Evolutionary conservation across 2,113 vertebrate species (phyloP).

Genomic region (Apteryx mantelli): DNA sequence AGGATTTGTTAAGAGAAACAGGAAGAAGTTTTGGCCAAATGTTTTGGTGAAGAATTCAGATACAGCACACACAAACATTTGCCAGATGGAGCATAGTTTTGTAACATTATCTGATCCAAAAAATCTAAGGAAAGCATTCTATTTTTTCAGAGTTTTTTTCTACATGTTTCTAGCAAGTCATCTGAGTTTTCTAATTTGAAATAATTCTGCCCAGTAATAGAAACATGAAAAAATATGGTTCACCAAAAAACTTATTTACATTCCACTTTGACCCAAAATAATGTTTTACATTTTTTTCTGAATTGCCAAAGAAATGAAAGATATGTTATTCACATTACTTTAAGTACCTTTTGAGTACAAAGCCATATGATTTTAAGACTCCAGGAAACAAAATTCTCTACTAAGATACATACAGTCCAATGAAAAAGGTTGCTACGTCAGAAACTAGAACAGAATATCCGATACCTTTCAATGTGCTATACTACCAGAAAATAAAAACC

Average conservation of each 20-base stretch:
- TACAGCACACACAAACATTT: neutral
- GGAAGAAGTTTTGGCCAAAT: neutral
- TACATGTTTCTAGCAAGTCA: neutral
- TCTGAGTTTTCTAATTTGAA: neutral
- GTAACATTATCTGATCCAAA: neutral
- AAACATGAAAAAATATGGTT: neutral
- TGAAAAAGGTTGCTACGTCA: neutral
- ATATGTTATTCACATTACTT: neutral
- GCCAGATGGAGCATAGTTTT: neutral
- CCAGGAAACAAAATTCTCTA: neutral
- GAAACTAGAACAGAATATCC: neutral
- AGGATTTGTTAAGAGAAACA: neutral
- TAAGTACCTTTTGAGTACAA: neutral
- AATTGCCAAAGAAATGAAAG: neutral
- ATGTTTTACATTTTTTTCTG: neutral
- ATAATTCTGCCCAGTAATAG: neutral
- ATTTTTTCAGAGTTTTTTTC: accelerated
- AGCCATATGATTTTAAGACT: neutral
- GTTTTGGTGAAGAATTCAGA: neutral
- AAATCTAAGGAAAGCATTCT: neutral
- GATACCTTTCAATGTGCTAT: neutral
- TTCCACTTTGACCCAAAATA: neutral
- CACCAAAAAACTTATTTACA: neutral
- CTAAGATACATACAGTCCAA: neutral
- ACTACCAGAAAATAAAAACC: neutral